These are phyloP conservation scores for Garra rufa DNA, from an alignment of 2,113 vertebrate species.

Conservation along the genomic window DNA sequence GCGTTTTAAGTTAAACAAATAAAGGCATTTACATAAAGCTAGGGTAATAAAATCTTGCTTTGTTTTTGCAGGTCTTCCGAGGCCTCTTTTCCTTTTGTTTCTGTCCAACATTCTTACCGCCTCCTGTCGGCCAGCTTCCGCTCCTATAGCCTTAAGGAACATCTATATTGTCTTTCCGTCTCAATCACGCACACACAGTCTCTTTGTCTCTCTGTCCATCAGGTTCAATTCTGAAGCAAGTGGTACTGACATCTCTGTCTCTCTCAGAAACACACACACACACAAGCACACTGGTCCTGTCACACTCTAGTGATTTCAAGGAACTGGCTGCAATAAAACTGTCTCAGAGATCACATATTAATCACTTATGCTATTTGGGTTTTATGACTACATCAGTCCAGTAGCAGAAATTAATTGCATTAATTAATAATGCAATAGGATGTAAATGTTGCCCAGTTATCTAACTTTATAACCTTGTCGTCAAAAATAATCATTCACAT, in stretches of 20 bases:
- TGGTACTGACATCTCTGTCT: constrained; percentile 69
- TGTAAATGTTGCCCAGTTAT: background rate
- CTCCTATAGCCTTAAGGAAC: constrained; percentile 34
- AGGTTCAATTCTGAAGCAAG: constrained; percentile 55
- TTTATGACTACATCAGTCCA: background rate
- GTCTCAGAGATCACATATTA: constrained; percentile 64
- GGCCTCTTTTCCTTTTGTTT: constrained; percentile 22
- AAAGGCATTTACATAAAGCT: constrained; percentile 49
- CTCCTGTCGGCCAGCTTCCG: constrained; percentile 54
- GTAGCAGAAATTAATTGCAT: background rate
- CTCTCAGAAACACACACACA: constrained; percentile 24
- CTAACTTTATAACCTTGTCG: background rate
- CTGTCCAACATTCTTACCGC: constrained; percentile 35
- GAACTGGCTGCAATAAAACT: constrained; percentile 54
- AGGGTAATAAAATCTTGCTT: constrained; percentile 35
- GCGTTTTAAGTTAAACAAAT: constrained; percentile 50
- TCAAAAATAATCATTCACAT: background rate
- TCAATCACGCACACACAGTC: constrained; percentile 37
- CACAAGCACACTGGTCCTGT: constrained; percentile 35
- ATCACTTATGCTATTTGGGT: constrained; percentile 45
- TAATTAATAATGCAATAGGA: background rate
- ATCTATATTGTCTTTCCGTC: constrained; percentile 55
- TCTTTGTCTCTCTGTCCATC: constrained; percentile 51
- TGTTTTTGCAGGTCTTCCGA: constrained; percentile 4
- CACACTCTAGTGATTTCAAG: constrained; percentile 45